phyloP scores from a whole-genome alignment of 2,797 vertebrate species.

The Melanotaenia trifasciata region DNA sequence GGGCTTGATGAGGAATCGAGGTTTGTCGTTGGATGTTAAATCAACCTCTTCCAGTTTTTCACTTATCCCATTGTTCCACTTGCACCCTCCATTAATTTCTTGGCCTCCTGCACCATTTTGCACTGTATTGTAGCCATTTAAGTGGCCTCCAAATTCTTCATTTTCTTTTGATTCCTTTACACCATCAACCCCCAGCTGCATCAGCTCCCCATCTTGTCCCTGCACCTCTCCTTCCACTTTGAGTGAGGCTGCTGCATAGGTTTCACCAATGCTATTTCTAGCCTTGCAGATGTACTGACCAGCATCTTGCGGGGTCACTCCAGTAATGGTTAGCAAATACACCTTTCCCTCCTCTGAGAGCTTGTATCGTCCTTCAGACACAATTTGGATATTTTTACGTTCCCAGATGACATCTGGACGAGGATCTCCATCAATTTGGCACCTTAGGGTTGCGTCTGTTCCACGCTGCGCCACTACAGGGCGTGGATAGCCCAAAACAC shows the following conservation, averaged over 20 bases:
- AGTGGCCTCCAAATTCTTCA: constrained; percentile 27
- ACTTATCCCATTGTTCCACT: constrained; percentile 15
- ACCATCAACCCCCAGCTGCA: constrained; percentile 42
- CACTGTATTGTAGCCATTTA: constrained; percentile 54
- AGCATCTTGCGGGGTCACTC: constrained; percentile 84
- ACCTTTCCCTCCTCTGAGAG: constrained; percentile 87
- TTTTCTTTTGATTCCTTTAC: constrained; percentile 41
- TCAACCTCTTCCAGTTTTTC: constrained; percentile 54
- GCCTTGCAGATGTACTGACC: constrained; percentile 95
- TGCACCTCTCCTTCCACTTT: constrained; percentile 82
- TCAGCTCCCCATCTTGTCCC: constrained; percentile 15
- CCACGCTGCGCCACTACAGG: constrained; percentile 87
- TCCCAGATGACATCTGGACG: constrained; percentile 92
- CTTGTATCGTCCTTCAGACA: constrained; percentile 82
- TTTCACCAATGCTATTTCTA: constrained; percentile 90
- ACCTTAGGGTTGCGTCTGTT: constrained; percentile 86
- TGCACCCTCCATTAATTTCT: constrained; percentile 37
- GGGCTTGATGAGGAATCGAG: constrained; percentile 88
- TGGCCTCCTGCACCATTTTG: constrained; percentile 53
- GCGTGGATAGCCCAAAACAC: constrained; percentile 91
- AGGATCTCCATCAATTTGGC: constrained; percentile 91
- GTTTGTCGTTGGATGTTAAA: constrained; percentile 70
- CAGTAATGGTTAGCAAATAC: constrained; percentile 87
- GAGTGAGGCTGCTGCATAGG: constrained; percentile 89
- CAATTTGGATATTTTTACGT: constrained; percentile 86